Conservation (phyloP, 1,140 invertebrate species). For the Drosophila lacertosa region DNA sequence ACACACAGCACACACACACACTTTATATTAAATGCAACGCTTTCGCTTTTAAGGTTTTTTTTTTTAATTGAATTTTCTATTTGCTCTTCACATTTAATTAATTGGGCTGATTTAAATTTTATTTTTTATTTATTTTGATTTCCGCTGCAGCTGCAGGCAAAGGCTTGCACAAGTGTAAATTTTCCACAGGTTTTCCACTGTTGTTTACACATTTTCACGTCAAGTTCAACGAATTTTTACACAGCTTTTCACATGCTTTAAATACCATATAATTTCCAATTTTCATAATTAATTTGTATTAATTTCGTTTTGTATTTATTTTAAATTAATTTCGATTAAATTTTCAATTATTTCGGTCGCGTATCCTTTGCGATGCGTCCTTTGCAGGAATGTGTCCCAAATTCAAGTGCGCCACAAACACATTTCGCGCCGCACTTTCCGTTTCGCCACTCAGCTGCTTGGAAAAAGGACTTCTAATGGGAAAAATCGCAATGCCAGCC, state of each 20-base stretch:
- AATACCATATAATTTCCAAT: background rate
- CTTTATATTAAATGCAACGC: conserved; percentile 32
- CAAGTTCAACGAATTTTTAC: background rate
- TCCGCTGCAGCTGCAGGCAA: conserved; percentile 11
- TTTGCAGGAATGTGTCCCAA: conserved; percentile 82
- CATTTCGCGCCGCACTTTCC: conserved; percentile 70
- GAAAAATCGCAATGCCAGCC: conserved; percentile 50
- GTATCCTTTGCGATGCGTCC: conserved; percentile 60
- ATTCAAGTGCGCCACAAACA: conserved; percentile 80
- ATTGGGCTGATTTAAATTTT: conserved; percentile 12
- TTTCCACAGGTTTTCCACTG: conserved; percentile 46
- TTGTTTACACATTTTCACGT: conserved; percentile 35
- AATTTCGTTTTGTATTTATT: conserved; percentile 6
- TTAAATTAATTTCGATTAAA: background rate
- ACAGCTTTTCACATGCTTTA: background rate
- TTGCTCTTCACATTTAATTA: no score
- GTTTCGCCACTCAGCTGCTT: conserved; percentile 69
- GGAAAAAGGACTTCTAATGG: conserved; percentile 53
- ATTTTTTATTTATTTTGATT: conserved; percentile 3
- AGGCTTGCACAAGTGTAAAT: conserved; percentile 13
- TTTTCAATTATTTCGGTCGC: conserved; percentile 25
- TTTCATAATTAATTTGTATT: background rate
- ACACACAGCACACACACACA: conserved; percentile 22
- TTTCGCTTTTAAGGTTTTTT: conserved; percentile 36
- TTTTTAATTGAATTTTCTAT: background rate